Percentiles rank a stretch among this genome's conserved stretches.
Evolutionary conservation across 2,797 vertebrate species (phyloP).

Genomic region (Mus spretus): DNA sequence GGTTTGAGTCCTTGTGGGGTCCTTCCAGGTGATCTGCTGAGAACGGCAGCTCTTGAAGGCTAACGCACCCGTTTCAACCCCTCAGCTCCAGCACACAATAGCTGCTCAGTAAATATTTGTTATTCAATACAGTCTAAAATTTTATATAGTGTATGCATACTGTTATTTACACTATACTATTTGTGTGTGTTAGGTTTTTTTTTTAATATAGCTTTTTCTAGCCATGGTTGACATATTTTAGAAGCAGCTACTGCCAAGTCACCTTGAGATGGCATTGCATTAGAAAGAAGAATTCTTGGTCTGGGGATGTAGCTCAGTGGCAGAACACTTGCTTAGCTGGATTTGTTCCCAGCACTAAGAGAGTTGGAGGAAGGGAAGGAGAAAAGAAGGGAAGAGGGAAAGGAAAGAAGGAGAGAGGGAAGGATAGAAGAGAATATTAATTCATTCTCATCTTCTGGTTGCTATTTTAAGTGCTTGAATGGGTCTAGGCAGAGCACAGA

Average conservation of each 20-base stretch:
- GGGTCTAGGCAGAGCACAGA: neutral
- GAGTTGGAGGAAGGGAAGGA: too few species aligned
- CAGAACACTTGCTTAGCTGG: neutral
- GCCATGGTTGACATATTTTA: neutral
- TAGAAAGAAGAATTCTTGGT: conserved; percentile 20
- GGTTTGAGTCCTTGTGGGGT: neutral
- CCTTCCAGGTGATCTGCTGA: neutral
- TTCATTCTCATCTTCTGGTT: neutral
- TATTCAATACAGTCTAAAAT: neutral
- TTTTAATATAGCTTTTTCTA: neutral
- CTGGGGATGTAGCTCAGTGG: neutral
- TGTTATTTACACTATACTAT: neutral
- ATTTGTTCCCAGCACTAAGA: neutral
- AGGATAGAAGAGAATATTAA: neutral
- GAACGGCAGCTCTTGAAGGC: neutral
- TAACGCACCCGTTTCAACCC: neutral
- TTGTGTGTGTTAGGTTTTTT: neutral
- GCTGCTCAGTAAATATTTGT: neutral
- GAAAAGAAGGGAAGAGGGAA: too few species aligned
- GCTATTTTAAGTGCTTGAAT: neutral
- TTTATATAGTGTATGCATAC: neutral
- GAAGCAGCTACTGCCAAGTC: conserved; percentile 43
- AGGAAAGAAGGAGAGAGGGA: too few species aligned
- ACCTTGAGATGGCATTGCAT: neutral
- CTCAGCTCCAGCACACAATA: neutral